A percentile compares a stretch with the other conserved stretches of the same genome.
phyloP scores from a whole-genome alignment of 2,113 vertebrate genomes.

The Ciconia stormi region DNA sequence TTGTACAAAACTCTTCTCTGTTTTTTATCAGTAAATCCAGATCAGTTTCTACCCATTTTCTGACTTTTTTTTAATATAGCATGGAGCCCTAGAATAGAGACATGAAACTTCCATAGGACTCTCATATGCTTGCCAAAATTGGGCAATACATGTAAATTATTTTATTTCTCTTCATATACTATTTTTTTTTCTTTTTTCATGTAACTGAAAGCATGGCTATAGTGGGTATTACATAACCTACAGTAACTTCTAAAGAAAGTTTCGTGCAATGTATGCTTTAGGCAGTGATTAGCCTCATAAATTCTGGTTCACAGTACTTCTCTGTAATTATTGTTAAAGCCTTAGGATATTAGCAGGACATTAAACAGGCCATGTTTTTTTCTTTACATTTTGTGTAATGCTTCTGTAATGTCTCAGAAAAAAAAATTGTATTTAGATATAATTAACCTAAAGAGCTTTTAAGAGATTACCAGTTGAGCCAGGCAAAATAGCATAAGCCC shows the following conservation, averaged over 20 bases:
- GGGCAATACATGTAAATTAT: not conserved
- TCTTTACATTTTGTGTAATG: conserved; percentile 6
- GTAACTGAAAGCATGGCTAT: not conserved
- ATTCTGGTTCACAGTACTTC: conserved; percentile 56
- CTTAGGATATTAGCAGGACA: conserved; percentile 48
- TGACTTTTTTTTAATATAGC: not conserved
- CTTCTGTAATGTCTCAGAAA: conserved; percentile 25
- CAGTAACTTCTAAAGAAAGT: conserved; percentile 18
- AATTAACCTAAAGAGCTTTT: conserved; percentile 47
- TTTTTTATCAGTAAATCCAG: not conserved
- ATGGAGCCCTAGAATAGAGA: not conserved
- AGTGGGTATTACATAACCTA: not conserved
- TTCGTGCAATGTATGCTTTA: conserved; percentile 41
- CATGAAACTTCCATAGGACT: not conserved
- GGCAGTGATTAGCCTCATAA: conserved; percentile 68
- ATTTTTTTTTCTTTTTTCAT: not conserved
- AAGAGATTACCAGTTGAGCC: conserved; percentile 19
- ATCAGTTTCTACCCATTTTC: not conserved
- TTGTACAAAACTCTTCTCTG: not conserved
- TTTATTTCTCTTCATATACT: not conserved
- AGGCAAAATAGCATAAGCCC: not conserved
- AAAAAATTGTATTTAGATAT: conserved; percentile 29
- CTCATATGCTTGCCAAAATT: not conserved
- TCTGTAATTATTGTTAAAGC: conserved; percentile 67
- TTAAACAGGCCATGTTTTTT: conserved; percentile 30